Base-by-base conservation (phyloP, 37 sponge, comb jelly and placozoan genomes). In the Chondrilla cf. caribensis region DNA sequence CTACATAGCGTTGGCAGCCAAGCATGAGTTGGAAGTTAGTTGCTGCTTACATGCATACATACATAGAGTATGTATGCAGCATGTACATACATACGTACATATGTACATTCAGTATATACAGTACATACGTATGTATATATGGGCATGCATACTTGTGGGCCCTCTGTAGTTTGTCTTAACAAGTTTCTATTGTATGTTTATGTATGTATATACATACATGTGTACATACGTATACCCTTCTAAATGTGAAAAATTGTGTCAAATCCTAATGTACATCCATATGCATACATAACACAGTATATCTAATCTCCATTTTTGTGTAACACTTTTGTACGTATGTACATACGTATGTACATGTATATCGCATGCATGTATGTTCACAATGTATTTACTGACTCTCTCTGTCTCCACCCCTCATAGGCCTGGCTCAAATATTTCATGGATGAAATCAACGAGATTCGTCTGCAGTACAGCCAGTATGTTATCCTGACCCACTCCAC, bases 1-100 rank as follows among this genome's bases (percentile, higher is more conserved):
- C 85, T 87, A 78, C 38, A 47, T 91, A 11, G 54, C 88, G 6
- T 22, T 84, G n/a, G 91, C 87, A 60, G 86, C 91, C 2, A 84
- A 82, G 25, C 81, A 72, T 58, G 91, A 91, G 55, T 72, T 87
- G 26, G 78, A 84, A 59, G 91, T 87, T 38, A 62, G 90, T 58
- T 2, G n/a, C n/a, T n/a, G n/a, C n/a, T n/a, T n/a, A n/a, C n/a
- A n/a, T 0, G 0, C 25, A 32, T 57, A 7, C 58, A 22, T 29
- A 5, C 29, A 28, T 59, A 60, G n/a, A n/a, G n/a, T n/a, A n/a
- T n/a, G n/a, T n/a, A n/a, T n/a, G n/a, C n/a, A n/a, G n/a, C n/a
- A n/a, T n/a, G 41, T 28, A 37, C 8, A 21, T 18, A 62, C 0
- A 26, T 7, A 43, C 26, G 42, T 38, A 3, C 25, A 14, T 21